These are phyloP conservation scores for Pygoscelis antarcticus DNA, from an alignment of 2,113 vertebrate genomes.

Conservation along the genomic window DNA sequence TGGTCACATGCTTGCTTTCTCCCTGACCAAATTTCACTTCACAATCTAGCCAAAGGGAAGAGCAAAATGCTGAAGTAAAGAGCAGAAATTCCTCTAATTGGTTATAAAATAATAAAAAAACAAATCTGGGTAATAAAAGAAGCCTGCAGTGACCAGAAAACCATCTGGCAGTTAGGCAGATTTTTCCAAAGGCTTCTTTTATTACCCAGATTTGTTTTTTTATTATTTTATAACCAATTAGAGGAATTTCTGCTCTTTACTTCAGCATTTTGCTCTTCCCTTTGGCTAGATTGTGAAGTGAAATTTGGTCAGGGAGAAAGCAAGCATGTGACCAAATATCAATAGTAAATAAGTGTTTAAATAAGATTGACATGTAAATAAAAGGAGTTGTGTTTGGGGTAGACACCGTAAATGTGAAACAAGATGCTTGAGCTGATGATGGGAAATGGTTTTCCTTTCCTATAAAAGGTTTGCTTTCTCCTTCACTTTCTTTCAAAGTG, in stretches of 20 bases:
- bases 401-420: not conserved
- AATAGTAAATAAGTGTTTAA: not conserved
- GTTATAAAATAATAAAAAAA: not conserved
- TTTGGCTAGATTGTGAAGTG: not conserved
- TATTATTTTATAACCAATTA: not conserved
- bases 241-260: not conserved
- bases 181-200: slow-evolving; percentile 3
- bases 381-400: not conserved
- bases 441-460: not conserved
- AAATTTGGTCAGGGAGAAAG: not conserved
- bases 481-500: not conserved
- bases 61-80: not conserved
- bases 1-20: not conserved
- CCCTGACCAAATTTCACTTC: not conserved
- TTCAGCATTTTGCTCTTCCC: not conserved
- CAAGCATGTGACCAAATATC: not conserved
- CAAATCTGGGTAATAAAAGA: not conserved
- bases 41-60: not conserved
- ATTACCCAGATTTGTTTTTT: not conserved
- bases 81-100: not conserved
- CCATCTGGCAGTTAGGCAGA: not conserved
- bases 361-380: not conserved
- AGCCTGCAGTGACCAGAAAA: slow-evolving; percentile 13
- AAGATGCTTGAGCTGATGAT: not conserved
- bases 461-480: not conserved